Conservation (phyloP, 1,140 invertebrate genomes). For the Aphelinus atriplicis region DNA sequence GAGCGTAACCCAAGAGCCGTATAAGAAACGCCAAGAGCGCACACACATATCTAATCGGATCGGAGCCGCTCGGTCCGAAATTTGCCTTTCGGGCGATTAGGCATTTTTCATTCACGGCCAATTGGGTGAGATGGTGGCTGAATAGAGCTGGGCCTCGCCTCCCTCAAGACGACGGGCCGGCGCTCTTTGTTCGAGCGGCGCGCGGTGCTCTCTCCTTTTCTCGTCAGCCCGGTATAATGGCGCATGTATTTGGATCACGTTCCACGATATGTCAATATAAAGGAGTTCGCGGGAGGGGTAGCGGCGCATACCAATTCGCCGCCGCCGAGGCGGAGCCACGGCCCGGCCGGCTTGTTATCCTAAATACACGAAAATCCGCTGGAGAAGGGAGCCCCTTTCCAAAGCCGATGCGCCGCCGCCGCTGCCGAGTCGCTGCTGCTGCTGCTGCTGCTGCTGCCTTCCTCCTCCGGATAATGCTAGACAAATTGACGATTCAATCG, state of each 20-base stretch:
- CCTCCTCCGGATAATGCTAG: constrained; percentile 61
- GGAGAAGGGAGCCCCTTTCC: not conserved
- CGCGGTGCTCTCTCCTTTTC: constrained; percentile 46
- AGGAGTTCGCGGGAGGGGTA: constrained; percentile 57
- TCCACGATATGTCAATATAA: constrained; percentile 68
- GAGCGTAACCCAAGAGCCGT: no score
- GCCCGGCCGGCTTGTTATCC: constrained; percentile 66
- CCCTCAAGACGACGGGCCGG: no score
- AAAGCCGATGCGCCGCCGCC: constrained; percentile 36
- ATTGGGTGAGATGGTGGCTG: constrained; percentile 56
- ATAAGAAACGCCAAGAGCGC: no score
- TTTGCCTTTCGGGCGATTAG: constrained; percentile 58
- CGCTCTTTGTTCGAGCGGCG: no score
- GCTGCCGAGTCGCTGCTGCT: not conserved
- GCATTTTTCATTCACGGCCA: constrained; percentile 54
- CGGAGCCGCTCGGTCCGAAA: constrained; percentile 17
- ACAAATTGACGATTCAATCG: constrained; percentile 67
- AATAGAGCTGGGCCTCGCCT: no score
- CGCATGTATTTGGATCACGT: constrained; percentile 68
- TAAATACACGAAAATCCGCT: constrained; percentile 66
- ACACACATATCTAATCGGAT: no score
- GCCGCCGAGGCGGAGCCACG: constrained; percentile 1
- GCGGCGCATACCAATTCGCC: constrained; percentile 64
- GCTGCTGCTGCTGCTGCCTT: not conserved
- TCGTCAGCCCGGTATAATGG: constrained; percentile 64